Percentiles rank a stretch among this genome's conserved stretches.
phyloP scores from a whole-genome alignment of 2,113 vertebrate genomes.

The Corydoras sp. region DNA sequence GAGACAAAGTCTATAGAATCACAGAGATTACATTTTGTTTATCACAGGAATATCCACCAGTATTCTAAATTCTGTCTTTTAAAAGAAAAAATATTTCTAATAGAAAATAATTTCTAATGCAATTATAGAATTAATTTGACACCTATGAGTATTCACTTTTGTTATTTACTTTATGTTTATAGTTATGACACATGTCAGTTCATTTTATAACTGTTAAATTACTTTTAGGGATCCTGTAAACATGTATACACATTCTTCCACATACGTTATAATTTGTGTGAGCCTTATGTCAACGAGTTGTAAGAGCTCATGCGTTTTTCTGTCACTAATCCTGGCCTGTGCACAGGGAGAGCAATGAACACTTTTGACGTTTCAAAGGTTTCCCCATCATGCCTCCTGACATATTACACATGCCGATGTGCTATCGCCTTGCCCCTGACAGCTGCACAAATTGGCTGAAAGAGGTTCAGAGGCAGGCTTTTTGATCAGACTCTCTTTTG shows the following conservation, averaged over 20 bases:
- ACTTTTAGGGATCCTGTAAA: background rate
- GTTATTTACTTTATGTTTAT: no score
- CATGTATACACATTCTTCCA: background rate
- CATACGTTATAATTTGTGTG: background rate
- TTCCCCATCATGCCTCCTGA: conserved; percentile 64
- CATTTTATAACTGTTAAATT: no score
- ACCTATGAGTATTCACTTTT: no score
- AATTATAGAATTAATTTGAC: no score
- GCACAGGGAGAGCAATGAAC: conserved; percentile 37
- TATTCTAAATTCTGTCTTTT: no score
- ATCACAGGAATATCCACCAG: no score
- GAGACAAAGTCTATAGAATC: no score
- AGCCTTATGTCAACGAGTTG: conserved; percentile 26
- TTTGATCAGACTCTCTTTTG: conserved; percentile 57
- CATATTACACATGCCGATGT: conserved; percentile 58
- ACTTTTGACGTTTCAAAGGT: conserved; percentile 65
- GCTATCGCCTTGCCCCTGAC: conserved; percentile 59
- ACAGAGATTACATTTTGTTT: no score
- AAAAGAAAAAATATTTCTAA: no score
- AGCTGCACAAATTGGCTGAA: conserved; percentile 67
- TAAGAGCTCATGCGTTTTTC: conserved; percentile 25
- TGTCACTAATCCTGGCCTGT: conserved; percentile 36
- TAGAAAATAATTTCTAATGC: no score
- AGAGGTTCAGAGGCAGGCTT: conserved; percentile 57
- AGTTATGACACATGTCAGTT: no score